Evolutionary conservation across 92 coral and sea anemone species (phyloP), one percentile per base, ranked within the genome.

Genomic region (Bergia puertoricense): DNA sequence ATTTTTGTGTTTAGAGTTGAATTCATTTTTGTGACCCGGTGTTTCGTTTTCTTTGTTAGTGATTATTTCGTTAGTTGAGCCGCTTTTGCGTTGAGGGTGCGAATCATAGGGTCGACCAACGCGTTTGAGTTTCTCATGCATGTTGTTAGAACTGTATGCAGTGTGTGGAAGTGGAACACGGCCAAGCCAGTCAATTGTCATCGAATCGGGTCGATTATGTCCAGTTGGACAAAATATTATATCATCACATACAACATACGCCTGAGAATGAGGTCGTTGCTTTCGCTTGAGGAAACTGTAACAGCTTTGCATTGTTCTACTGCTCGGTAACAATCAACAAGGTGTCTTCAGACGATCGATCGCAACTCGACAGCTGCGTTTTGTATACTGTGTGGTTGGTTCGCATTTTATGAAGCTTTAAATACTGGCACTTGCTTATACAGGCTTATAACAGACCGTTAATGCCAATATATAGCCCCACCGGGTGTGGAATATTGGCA

Each of bases 131-230:
- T 4, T 38, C 23, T 69, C 46, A 16, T 5, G 10, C 36, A 36
- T 14, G 0, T 71, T 84, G 20, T 46, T 71, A 6, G 43, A 7
- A 46, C 67, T 44, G 67, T 69, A 84, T 0, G 87, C 87, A 5
- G 11, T 15, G 1, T 13, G 48, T 4, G 87, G 87, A 71, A 84
- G 18, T 0, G 87, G 79, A 0, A 68, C 75, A 8, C 87, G 59
- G 2, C 44, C 77, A 4, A 84, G 68, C 87, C 87, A 84, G 68
- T 84, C 67, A 9, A 50, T 37, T 2, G 79, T 84, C 87, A 84
- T 44, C 42, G 87, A 84, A 40, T 84, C 87, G 11, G 87, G 79
- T 16, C 78, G 57, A 2, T 73, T 38, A 45, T 11, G 65, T 20
- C 79, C 65, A 23, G 10, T 51, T 4, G 78, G 67, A 20, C 20